Conservation (phyloP, 2,888 invertebrate genomes). For the Actias luna region DNA sequence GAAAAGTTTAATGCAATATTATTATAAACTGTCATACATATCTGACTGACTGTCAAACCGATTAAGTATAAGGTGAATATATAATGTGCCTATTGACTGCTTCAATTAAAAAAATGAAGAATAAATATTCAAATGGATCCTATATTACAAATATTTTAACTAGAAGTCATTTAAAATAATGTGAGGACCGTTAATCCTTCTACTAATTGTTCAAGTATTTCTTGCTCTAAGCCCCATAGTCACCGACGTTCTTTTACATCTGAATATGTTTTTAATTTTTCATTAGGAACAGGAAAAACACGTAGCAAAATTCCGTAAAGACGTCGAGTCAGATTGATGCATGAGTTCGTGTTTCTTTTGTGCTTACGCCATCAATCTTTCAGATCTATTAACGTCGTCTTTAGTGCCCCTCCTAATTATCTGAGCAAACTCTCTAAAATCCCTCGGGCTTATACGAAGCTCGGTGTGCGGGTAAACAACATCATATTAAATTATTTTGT, state of each 20-base stretch:
- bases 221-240: too few species aligned
- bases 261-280: slow-evolving; percentile 17
- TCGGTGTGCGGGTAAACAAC: slow-evolving; percentile 37
- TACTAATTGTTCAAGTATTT: too few species aligned
- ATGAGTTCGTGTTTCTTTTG: slow-evolving; percentile 68
- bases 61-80: too few species aligned
- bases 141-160: too few species aligned
- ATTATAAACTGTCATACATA: too few species aligned
- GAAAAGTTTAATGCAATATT: too few species aligned
- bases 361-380: slow-evolving; percentile 62
- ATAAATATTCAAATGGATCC: too few species aligned
- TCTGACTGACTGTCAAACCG: too few species aligned
- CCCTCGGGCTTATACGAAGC: slow-evolving; percentile 36
- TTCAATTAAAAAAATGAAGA: too few species aligned
- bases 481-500: slow-evolving; percentile 38
- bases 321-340: slow-evolving; percentile 63
- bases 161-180: too few species aligned
- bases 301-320: slow-evolving; percentile 20
- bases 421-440: slow-evolving; percentile 51
- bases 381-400: slow-evolving; percentile 71
- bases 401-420: slow-evolving; percentile 66
- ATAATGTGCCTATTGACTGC: too few species aligned
- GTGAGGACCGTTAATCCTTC: too few species aligned
- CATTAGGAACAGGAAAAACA: slow-evolving; percentile 20
- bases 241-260: slow-evolving; percentile 1